Evolutionary conservation across 2,888 invertebrate species (phyloP), one percentile per base, ranked within the genome.

Genomic region (Dichetophora obliterata): DNA sequence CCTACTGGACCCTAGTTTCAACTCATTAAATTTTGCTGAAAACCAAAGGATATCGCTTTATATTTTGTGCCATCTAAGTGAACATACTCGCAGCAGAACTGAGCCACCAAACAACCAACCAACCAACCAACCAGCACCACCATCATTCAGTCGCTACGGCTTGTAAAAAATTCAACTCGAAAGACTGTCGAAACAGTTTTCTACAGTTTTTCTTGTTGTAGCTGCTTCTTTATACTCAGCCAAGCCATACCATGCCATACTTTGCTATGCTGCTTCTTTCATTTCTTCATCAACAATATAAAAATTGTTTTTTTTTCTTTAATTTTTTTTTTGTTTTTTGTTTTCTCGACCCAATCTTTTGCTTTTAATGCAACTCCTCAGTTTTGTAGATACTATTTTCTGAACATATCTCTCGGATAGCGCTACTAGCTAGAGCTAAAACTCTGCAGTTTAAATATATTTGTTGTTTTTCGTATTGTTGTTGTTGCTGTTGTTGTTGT

Each of bases 361-460:
- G 72, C 63, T 50, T 61, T 73, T 16, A 65, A 63, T 73, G 73
- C 63, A 63, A 48, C 52, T 73, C 61, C 48, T 37, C 73, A 48
- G n/a, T 72, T 57, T 24, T 72, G 37, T 37, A 37, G 27, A 24
- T 48, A 43, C 48, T 22, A 37, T 43, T 37, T 31, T 19, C 57
- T 59, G 24, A 27, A n/a, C n/a, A 59, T 22, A 19, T 43, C 43
- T 22, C 22, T 16, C 66, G 11, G 22, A 43, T 66, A 43, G 43
- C 66, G 66, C 14, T 16, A 22, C 19, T 11, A 54, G 71, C 71
- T 71, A 59, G 24, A 66, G 66, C 73, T 73, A 76, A 43, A 81
- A 77, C 78, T 78, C 80, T 78, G 80, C 81, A 80, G 78, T 77
- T 80, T 80, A 78, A 80, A 80, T 79, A 78, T 78, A 61, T 76